Conservation (phyloP, 2,888 invertebrate genomes). For the Stomorhina lunata region DNA sequence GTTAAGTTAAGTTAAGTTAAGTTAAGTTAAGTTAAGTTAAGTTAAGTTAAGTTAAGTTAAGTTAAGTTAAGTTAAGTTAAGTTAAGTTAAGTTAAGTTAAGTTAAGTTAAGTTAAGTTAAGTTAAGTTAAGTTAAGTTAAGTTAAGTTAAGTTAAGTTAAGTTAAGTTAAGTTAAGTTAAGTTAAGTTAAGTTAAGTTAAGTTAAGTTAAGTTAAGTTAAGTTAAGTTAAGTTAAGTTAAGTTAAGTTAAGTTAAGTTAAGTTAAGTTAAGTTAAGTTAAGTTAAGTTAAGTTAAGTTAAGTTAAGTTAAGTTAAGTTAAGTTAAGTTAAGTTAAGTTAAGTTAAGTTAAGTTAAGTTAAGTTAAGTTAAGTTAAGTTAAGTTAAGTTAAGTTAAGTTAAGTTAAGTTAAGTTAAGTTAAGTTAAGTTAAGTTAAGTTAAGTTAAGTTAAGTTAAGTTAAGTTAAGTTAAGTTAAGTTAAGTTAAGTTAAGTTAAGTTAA, state of each 20-base stretch:
- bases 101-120: constrained; percentile 9
- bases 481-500: too few relatives aligned
- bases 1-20: constrained; percentile 2
- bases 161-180: neutral
- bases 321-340: neutral
- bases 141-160: constrained; percentile 10
- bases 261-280: neutral
- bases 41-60: neutral
- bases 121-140: constrained; percentile 21
- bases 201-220: neutral
- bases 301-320: neutral
- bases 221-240: neutral
- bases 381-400: neutral
- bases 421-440: neutral
- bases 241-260: neutral
- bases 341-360: too few relatives aligned
- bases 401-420: neutral
- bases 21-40: neutral
- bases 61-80: constrained; percentile 4
- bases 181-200: neutral
- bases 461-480: too few relatives aligned
- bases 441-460: neutral
- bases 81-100: constrained; percentile 11
- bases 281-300: too few relatives aligned
- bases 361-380: too few relatives aligned